Base-by-base conservation (phyloP, 2,113 vertebrate species). In the Phyllostomus hastatus region DNA sequence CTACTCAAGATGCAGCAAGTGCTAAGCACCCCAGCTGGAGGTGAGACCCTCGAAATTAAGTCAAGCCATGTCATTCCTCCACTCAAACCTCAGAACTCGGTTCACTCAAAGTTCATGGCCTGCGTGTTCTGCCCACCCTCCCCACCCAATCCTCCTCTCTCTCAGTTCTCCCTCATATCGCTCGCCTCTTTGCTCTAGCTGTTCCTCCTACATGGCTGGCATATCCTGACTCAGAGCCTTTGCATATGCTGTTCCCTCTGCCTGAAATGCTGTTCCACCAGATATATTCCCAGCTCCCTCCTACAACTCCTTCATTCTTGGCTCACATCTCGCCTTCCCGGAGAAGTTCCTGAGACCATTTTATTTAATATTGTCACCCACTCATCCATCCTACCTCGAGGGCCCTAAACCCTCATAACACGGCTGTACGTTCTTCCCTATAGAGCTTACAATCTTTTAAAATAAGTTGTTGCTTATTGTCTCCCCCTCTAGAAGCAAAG, bases 111-210 rank as follows among this genome's bases (percentile, higher is more conserved):
- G 57, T 10, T 33, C 54, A 15, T 1, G 26, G 54, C 38, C 28
- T 8, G n/a, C 0, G 0, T 4, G 22, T 41, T 16, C 35, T 35
- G 38, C 67, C 2, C n/a, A 10, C 10, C 10, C 2, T n/a, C 9
- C 1, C 24, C 41, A 4, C 19, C 7, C 4, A 1, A 1, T 28
- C 12, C 14, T n/a, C 11, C 33, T 10, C 15, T 12, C n/a, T 64
- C 33, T 12, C 66, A 9, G 9, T 26, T 26, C 33, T 70, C 73
- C 64, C 28, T 66, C 5, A 4, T 15, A 22, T 7, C 14, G 3
- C 4, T 7, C 0, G 0, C 12, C 33, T 46, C 31, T 33, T 22
- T 2, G 22, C 20, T 41, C 26, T 19, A 9, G 20, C 52, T 43
- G 8, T 43, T 43, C 31, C 38, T 69, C 52, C 57, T 19, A 5